A percentile compares a stretch with the other conserved stretches of the same genome.
Conservation (phyloP, 2,888 invertebrate species). For the Lithosia quadra region DNA sequence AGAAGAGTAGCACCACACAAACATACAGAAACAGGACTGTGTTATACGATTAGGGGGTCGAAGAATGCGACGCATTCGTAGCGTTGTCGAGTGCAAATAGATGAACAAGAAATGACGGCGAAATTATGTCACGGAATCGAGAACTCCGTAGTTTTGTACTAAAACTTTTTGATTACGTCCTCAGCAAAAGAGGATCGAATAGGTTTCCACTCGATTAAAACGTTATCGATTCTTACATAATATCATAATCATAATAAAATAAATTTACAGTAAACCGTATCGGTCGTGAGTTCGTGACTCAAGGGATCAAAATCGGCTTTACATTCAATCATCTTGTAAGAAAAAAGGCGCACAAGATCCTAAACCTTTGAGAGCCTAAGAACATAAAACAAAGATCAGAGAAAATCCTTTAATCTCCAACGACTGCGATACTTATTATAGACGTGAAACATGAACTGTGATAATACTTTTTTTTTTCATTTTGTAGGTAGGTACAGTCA, state of each 20-base stretch:
- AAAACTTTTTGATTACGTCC: not conserved
- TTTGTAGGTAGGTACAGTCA: too few relatives aligned
- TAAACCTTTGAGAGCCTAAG: slow-evolving; percentile 8
- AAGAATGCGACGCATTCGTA: not conserved
- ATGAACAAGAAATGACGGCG: not conserved
- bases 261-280: not conserved
- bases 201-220: not conserved
- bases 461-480: not conserved
- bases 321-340: slow-evolving; percentile 10
- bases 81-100: slow-evolving; percentile 1
- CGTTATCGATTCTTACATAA: not conserved
- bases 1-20: not conserved
- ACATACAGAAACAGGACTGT: not conserved
- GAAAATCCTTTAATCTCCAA: slow-evolving; percentile 36
- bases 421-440: slow-evolving; percentile 32
- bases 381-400: slow-evolving; percentile 22
- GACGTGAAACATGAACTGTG: slow-evolving; percentile 17
- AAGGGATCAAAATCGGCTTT: slow-evolving; percentile 4
- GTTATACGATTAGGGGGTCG: not conserved
- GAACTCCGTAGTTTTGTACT: not conserved
- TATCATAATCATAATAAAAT: not conserved
- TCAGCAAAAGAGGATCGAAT: not conserved
- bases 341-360: not conserved
- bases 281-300: not conserved
- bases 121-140: not conserved